Evolutionary conservation across 2,888 invertebrate genomes (phyloP).

Genomic region (Microctonus brassicae): DNA sequence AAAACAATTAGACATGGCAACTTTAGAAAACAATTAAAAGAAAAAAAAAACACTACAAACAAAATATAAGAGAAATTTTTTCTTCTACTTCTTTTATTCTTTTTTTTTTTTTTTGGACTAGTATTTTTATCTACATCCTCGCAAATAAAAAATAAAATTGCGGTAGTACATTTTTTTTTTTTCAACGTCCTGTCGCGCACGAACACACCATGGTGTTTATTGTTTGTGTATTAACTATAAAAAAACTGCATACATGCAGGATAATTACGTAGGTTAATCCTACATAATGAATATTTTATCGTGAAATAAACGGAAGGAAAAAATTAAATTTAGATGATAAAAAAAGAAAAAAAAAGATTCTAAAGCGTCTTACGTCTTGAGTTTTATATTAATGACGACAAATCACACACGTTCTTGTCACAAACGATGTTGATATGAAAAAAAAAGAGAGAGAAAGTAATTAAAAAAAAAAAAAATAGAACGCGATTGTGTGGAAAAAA

Average conservation of each 20-base stretch:
- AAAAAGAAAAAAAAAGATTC: constrained; percentile 7
- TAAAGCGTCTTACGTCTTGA: constrained; percentile 5
- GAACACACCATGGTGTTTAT: constrained; percentile 26
- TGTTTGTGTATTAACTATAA: constrained; percentile 14
- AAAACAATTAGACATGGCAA: constrained; percentile 16
- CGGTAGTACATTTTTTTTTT: constrained; percentile 1
- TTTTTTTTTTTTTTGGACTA: no score
- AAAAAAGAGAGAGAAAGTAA: neutral
- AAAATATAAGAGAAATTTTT: neutral
- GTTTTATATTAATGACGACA: neutral
- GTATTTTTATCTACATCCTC: constrained; percentile 28
- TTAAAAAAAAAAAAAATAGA: neutral
- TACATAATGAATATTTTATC: neutral
- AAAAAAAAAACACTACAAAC: constrained; percentile 1
- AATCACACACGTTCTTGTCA: neutral
- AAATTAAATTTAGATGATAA: neutral
- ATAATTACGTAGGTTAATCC: neutral
- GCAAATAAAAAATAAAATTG: neutral
- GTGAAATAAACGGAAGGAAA: constrained; percentile 5
- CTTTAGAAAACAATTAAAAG: constrained; percentile 1
- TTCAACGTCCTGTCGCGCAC: constrained; percentile 12
- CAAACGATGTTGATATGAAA: neutral
- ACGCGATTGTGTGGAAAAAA: no score
- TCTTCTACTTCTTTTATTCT: neutral
- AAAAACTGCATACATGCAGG: neutral